A percentile compares a stretch with the other conserved stretches of the same genome.
Conservation (phyloP, 2,888 invertebrate species). For the Dendrolimus houi region DNA sequence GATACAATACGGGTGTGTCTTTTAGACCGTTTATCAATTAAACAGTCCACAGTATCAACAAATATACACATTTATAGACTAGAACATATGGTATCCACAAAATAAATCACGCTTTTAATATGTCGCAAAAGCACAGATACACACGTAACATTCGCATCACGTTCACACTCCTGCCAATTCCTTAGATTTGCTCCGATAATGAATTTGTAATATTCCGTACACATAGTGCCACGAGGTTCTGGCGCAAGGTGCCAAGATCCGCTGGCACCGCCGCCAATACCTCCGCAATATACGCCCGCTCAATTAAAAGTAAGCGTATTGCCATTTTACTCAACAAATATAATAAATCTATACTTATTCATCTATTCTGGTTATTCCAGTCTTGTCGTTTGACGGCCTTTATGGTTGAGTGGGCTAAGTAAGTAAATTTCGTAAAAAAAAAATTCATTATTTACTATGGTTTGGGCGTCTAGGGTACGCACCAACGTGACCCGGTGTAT, state of each 20-base stretch:
- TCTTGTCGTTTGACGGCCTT: no score
- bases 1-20: no score
- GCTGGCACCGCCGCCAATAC: background rate
- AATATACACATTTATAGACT: no score
- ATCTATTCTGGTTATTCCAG: no score
- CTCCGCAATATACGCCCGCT: background rate
- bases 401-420: no score
- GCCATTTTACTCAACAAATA: background rate
- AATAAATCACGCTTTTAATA: conserved; percentile 1
- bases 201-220: conserved; percentile 48
- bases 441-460: no score
- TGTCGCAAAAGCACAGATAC: conserved; percentile 4
- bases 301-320: background rate
- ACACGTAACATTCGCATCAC: conserved; percentile 14
- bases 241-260: background rate
- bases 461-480: no score
- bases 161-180: conserved; percentile 25
- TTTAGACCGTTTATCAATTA: no score
- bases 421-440: no score
- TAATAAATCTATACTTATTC: background rate
- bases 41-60: no score
- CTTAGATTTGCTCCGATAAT: conserved; percentile 39
- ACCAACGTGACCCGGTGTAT: no score
- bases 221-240: conserved; percentile 27
- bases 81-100: background rate